Evolutionary conservation across 2,797 vertebrate species (phyloP).

Genomic region (Hipposideros larvatus): DNA sequence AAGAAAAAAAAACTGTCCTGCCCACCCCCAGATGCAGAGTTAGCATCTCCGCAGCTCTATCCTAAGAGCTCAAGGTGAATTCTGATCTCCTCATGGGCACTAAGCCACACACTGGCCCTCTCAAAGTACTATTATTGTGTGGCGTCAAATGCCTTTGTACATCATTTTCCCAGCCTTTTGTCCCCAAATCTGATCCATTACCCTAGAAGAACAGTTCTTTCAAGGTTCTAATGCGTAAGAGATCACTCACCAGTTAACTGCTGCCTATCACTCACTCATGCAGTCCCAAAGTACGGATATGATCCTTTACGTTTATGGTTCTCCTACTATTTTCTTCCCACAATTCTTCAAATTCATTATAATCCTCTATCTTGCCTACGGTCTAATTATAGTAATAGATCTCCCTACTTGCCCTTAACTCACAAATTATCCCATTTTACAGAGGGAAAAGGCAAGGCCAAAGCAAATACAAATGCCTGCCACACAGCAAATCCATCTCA

Average conservation of each 20-base stretch:
- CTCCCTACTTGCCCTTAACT: slow-evolving; percentile 58
- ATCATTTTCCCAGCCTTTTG: slow-evolving; percentile 59
- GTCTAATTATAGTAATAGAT: slow-evolving; percentile 64
- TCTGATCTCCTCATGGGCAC: slow-evolving; percentile 59
- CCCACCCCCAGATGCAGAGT: not conserved
- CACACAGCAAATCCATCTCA: slow-evolving; percentile 21
- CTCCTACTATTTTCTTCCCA: slow-evolving; percentile 9
- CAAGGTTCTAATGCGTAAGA: slow-evolving; percentile 49
- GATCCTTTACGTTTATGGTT: not conserved
- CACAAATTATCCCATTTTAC: slow-evolving; percentile 66
- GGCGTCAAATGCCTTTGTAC: slow-evolving; percentile 45
- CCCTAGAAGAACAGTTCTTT: slow-evolving; percentile 58
- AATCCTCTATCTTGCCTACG: slow-evolving; percentile 28
- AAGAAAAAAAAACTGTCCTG: not conserved
- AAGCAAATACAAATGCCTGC: slow-evolving; percentile 35
- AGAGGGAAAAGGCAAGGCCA: slow-evolving; percentile 32
- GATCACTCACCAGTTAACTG: slow-evolving; percentile 18
- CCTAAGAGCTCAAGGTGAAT: slow-evolving; percentile 34
- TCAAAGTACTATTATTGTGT: slow-evolving; percentile 66
- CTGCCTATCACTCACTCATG: not conserved
- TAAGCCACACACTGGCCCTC: slow-evolving; percentile 35
- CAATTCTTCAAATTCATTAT: slow-evolving; percentile 26
- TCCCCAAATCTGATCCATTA: slow-evolving; percentile 70
- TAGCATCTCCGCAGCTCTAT: slow-evolving; percentile 47
- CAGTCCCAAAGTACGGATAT: not conserved